Evolutionary conservation across 2,888 invertebrate genomes (phyloP).

Genomic region (Eulithis prunata): DNA sequence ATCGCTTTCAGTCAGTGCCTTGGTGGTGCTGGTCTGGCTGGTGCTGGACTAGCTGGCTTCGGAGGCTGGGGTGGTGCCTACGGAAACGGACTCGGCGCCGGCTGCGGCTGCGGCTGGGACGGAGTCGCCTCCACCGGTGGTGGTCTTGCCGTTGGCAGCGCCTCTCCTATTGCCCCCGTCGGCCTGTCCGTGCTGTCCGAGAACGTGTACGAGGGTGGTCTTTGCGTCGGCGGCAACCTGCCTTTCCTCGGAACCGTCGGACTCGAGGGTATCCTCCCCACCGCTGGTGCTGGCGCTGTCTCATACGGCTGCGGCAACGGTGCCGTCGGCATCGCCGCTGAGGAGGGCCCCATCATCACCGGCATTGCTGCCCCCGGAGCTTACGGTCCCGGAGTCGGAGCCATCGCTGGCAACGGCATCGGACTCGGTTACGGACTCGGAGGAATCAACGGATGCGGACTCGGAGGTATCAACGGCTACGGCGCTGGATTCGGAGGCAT

Average conservation of each 20-base stretch:
- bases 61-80: neutral
- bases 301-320: conserved; percentile 50
- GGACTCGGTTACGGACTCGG: conserved; percentile 14
- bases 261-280: conserved; percentile 50
- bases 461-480: conserved; percentile 27
- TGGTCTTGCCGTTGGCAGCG: conserved; percentile 44
- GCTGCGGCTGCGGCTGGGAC: conserved; percentile 23
- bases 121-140: conserved; percentile 44
- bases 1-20: conserved; percentile 33
- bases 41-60: neutral
- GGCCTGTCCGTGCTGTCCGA: conserved; percentile 57
- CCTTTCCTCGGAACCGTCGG: conserved; percentile 54
- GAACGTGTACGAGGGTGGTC: conserved; percentile 52
- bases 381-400: conserved; percentile 22
- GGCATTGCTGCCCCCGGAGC: conserved; percentile 32
- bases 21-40: conserved; percentile 15
- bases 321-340: conserved; percentile 36
- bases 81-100: conserved; percentile 2
- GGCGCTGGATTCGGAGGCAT: conserved; percentile 10
- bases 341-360: conserved; percentile 30
- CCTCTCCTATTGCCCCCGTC: conserved; percentile 50
- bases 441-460: conserved; percentile 24
- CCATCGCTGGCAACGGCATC: conserved; percentile 4
- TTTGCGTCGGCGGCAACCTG: conserved; percentile 50
- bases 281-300: conserved; percentile 48